Evolutionary conservation across 2,888 invertebrate species (phyloP), one percentile per base, ranked within the genome.

Genomic region (Imbricaverruca yamaguchii): DNA sequence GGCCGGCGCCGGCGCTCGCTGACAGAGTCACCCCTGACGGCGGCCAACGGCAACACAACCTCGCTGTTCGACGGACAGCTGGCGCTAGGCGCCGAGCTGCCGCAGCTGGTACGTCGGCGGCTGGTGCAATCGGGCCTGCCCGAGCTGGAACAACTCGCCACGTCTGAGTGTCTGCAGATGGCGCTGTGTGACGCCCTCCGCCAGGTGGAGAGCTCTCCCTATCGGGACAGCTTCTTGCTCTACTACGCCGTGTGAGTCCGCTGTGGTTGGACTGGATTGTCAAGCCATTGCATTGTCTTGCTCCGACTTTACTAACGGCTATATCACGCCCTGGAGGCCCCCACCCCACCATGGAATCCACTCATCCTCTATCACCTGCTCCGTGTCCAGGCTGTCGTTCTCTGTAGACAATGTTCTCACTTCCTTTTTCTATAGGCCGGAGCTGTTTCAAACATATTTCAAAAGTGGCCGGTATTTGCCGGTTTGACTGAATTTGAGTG

Each of bases 1-100:
- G 82, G 82, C 15, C 69, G 81, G 2, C 80, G 81, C 21, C 18
- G 82, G 15, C 53, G 82, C 23, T 61, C 80, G 53, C n/a, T 80
- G n/a, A 25, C 18, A n/a, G 23, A 81, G n/a, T 21, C 69, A 23
- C 39, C 56, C 10, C 53, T 59, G 21, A 3, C 10, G 53, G 53
- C 74, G 4, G 21, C 21, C 10, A 10, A 12, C 3, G 53, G 21
- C 53, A 10, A 23, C 10, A 55, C 9, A 0, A 8, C 15, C 3
- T 74, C 74, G 21, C 74, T 74, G 25, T 79, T 79, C 18, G 79
- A n/a, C n/a, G 79, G 8, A 4, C n/a, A 25, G 56, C 23, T 15
- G n/a, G 57, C 56, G 2, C 23, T 39, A 23, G 79, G 79, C 13
- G 56, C 79, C 15, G 79, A 57, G 79, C 79, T 79, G 59, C 79